Evolutionary conservation across 2,888 invertebrate species (phyloP).

Genomic region (Eurytoma californica): DNA sequence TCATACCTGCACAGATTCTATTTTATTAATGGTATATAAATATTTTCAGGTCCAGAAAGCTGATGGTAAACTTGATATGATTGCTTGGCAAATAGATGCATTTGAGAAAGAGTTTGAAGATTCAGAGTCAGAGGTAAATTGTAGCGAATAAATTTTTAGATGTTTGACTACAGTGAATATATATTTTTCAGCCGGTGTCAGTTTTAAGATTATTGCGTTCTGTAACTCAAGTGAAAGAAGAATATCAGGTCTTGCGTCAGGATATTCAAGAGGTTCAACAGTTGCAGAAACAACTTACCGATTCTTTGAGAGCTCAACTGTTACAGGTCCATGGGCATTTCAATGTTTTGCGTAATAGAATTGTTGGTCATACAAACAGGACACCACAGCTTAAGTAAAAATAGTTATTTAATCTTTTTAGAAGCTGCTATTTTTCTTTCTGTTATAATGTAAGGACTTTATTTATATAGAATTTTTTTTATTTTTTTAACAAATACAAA

Average conservation of each 20-base stretch:
- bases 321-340: conserved; percentile 85
- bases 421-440: conserved; percentile 35
- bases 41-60: conserved; percentile 82
- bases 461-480: conserved; percentile 12
- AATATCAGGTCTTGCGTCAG: conserved; percentile 86
- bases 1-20: too few species aligned
- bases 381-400: conserved; percentile 68
- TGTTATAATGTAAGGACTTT: conserved; percentile 1
- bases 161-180: background rate
- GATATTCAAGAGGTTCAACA: conserved; percentile 89
- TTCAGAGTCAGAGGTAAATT: conserved; percentile 75
- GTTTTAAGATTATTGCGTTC: conserved; percentile 85
- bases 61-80: conserved; percentile 83
- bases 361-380: conserved; percentile 76
- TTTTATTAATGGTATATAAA: background rate
- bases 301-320: conserved; percentile 84
- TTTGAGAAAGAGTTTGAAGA: conserved; percentile 81
- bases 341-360: conserved; percentile 83
- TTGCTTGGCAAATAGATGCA: conserved; percentile 85
- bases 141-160: conserved; percentile 6
- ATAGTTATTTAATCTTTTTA: conserved; percentile 33
- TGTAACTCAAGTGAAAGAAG: conserved; percentile 84
- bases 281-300: conserved; percentile 86
- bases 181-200: conserved; percentile 74
- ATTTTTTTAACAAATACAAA: conserved; percentile 12